Evolutionary conservation across 2,888 invertebrate species (phyloP), one percentile per base, ranked within the genome.

Genomic region (Meloe dianella): DNA sequence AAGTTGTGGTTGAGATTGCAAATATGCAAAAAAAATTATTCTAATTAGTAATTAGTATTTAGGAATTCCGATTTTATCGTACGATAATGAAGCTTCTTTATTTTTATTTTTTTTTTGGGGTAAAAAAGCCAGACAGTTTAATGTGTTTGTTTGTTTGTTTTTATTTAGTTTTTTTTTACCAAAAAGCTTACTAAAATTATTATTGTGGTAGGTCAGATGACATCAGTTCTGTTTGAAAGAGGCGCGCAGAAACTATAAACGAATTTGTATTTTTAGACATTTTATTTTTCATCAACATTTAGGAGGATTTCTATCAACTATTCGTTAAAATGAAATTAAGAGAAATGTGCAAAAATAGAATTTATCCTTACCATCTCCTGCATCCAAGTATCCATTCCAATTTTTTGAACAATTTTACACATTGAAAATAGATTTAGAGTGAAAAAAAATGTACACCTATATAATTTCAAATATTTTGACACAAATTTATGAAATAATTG

Each of bases 361-460:
- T 58, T 29, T 17, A 20, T 69, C 78, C 82, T 64, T 82, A 84
- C 84, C 83, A 84, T 80, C 75, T 83, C 82, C 65, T 83, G 82
- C 83, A 84, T 84, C 84, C 84, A 84, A 65, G 78, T 80, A 72
- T 84, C 83, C 83, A 83, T 83, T 61, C 64, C 71, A 65, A 63
- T 65, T 10, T 61, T 66, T 64, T 63, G 62, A 54, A 62, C 64
- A 66, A 67, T 67, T 59, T 71, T 67, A 65, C 72, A 74, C 73
- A 71, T 73, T 66, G 61, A 64, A 65, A n/a, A n/a, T n/a, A n/a
- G n/a, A n/a, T n/a, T n/a, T n/a, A n/a, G n/a, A n/a, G n/a, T n/a
- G n/a, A n/a, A n/a, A n/a, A n/a, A n/a, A n/a, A n/a, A n/a, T n/a
- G n/a, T n/a, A n/a, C n/a, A n/a, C n/a, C n/a, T n/a, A n/a, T n/a